Conservation (phyloP, 2,888 invertebrate genomes). For the Aleiodes leptofemur region DNA sequence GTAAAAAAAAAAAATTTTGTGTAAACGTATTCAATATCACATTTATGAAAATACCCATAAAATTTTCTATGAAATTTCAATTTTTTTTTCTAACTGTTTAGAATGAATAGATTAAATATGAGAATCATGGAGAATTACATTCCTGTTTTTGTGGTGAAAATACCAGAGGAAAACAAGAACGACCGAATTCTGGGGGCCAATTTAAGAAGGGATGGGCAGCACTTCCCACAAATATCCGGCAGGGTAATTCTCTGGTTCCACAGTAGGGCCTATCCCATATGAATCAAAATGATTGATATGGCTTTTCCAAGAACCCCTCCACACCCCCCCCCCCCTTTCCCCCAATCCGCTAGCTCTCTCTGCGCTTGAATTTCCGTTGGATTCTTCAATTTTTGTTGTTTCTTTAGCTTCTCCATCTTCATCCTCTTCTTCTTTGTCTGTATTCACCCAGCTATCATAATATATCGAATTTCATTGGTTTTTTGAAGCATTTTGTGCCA, state of each 20-base stretch:
- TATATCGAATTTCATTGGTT: slow-evolving; percentile 44
- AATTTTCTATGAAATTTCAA: too few species aligned
- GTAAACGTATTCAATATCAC: too few species aligned
- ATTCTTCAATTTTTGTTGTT: slow-evolving; percentile 17
- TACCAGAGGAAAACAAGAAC: slow-evolving; percentile 6
- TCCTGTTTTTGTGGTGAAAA: not conserved
- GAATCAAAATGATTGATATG: slow-evolving; percentile 63
- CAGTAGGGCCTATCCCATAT: slow-evolving; percentile 51
- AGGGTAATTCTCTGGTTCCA: slow-evolving; percentile 58
- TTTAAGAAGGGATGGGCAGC: slow-evolving; percentile 35
- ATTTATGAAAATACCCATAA: too few species aligned
- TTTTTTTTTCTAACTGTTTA: not conserved
- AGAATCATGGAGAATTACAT: not conserved
- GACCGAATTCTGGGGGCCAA: not conserved
- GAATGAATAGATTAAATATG: not conserved
- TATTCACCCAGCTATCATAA: slow-evolving; percentile 28
- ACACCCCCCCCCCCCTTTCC: not conserved
- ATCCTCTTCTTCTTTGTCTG: slow-evolving; percentile 14
- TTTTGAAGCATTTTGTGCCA: slow-evolving; percentile 14
- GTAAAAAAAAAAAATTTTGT: too few species aligned
- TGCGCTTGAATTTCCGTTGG: slow-evolving; percentile 15
- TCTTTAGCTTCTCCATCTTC: not conserved
- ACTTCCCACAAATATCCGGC: slow-evolving; percentile 55
- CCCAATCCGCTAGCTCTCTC: not conserved
- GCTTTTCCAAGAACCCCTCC: slow-evolving; percentile 46